Evolutionary conservation across 2,888 invertebrate species (phyloP).

Genomic region (Listrodromus nycthemerus): DNA sequence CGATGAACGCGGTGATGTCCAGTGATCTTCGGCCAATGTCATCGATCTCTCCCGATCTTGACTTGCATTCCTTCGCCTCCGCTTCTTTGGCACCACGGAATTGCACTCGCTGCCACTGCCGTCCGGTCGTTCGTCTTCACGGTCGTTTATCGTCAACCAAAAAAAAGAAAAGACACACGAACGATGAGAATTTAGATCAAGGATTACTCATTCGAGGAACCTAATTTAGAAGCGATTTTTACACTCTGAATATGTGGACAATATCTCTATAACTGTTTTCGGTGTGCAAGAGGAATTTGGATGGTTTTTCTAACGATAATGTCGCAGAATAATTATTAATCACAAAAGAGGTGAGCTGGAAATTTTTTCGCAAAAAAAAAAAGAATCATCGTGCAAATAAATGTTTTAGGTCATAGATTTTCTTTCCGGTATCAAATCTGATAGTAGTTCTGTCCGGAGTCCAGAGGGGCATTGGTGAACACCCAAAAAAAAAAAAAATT

Average conservation of each 20-base stretch:
- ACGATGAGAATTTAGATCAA: background rate
- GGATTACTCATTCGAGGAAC: background rate
- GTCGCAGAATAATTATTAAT: background rate
- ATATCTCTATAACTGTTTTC: conserved; percentile 20
- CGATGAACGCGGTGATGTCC: conserved; percentile 84
- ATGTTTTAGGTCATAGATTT: background rate
- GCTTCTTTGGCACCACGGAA: conserved; percentile 84
- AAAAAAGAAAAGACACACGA: conserved; percentile 3
- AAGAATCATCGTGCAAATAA: background rate
- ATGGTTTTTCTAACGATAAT: background rate
- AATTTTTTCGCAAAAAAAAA: background rate
- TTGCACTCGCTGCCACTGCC: conserved; percentile 85
- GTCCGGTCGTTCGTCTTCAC: conserved; percentile 77
- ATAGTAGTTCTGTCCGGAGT: background rate
- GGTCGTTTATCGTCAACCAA: conserved; percentile 20
- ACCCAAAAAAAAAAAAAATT: background rate
- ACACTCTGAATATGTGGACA: background rate
- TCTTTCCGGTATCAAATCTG: background rate
- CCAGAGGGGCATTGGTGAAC: background rate
- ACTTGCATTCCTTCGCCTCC: conserved; percentile 78
- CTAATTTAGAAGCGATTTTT: background rate
- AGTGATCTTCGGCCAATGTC: conserved; percentile 84
- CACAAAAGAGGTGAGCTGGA: background rate
- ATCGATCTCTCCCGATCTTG: conserved; percentile 77
- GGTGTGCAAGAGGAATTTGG: too few species aligned